Conservation (phyloP, 2,888 invertebrate genomes). For the Aspidiotus destructor region DNA sequence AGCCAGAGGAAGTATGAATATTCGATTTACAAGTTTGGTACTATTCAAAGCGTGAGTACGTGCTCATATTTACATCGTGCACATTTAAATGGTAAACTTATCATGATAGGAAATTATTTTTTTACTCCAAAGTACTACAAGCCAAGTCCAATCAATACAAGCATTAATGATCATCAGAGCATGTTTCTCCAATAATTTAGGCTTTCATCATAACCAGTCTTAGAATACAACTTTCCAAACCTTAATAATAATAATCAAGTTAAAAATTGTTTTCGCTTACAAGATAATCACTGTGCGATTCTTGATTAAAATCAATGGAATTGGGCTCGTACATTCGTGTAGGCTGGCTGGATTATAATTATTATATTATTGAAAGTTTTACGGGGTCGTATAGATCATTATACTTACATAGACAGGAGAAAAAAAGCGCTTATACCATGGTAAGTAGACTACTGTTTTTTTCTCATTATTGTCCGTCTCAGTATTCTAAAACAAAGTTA, state of each 20-base stretch:
- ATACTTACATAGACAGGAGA: neutral
- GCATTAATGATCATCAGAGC: neutral
- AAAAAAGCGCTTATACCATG: neutral
- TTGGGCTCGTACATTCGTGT: neutral
- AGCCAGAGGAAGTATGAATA: neutral
- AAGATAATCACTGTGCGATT: neutral
- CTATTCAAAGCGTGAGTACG: neutral
- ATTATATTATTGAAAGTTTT: conserved; percentile 1
- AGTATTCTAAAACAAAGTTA: neutral
- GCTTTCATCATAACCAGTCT: neutral
- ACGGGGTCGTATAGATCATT: conserved; percentile 1
- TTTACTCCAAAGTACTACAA: neutral
- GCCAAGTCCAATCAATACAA: neutral
- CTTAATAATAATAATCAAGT: neutral
- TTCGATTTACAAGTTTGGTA: neutral
- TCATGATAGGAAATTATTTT: neutral
- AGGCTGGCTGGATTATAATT: neutral
- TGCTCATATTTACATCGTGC: conserved; percentile 1
- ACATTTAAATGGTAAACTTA: neutral
- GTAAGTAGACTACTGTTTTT: neutral
- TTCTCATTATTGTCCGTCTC: neutral
- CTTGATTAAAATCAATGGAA: neutral
- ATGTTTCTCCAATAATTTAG: neutral
- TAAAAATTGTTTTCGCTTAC: neutral
- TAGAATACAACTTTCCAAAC: neutral